Evolutionary conservation across 2,113 vertebrate genomes (phyloP), one percentile per base, ranked within the genome.

Genomic region (Nipponia nippon): DNA sequence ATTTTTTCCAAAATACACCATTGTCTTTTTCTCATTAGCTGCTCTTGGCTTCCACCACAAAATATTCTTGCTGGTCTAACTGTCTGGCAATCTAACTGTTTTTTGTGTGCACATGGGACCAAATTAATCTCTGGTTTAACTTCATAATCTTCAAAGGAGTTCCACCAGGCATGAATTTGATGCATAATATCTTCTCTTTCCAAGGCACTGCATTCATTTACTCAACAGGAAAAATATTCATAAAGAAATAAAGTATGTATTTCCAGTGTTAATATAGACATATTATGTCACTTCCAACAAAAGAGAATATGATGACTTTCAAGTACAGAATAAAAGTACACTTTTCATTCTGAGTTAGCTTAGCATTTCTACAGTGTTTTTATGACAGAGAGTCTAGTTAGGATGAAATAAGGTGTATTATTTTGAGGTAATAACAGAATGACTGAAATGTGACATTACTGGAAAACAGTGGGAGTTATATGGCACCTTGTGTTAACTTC

Each of bases 361-460:
- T 92, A 90, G 8, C 34, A 87, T 91, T 94, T 83, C 50, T 82
- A 73, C 9, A 66, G 7, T 86, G 27, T 46, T 95, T 96, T 79
- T 96, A 77, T 77, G 46, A 95, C 25, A 94, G 93, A 95, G 91
- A 27, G 11, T 89, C 67, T 84, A 71, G 44, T 87, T 94, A 95
- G 30, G n/a, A 78, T 80, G 14, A 97, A 96, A 96, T 96, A 91
- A 93, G 25, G 55, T 85, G 46, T 9, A 55, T 90, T 97, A 87
- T 96, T 97, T 95, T 95, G 82, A 87, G 38, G 2, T 79, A 91
- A 78, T 91, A 94, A 83, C 67, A 82, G 62, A 93, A 77, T 93
- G 76, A 97, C 32, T 93, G 63, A 84, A 85, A 90, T 95, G 49
- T 46, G 50, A 59, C 36, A 69, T 91, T 88, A 52, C 21, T 62